These are phyloP conservation scores for Tuta absoluta DNA, from an alignment of 2,888 invertebrate species.

Conservation along the genomic window DNA sequence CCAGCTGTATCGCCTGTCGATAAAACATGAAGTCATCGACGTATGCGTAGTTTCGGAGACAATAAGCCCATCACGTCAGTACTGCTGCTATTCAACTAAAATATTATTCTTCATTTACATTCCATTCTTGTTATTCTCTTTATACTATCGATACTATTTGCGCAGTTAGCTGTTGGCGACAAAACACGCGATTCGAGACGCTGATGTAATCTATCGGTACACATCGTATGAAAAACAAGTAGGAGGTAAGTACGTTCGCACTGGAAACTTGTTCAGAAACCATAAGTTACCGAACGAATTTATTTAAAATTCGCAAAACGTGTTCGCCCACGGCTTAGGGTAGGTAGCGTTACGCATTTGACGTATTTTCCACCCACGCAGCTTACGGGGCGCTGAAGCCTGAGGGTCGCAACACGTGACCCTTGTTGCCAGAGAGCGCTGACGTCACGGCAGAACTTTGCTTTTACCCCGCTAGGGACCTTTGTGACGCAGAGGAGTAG, in stretches of 20 bases:
- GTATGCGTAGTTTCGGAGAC: conserved; percentile 39
- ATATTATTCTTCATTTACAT: conserved; percentile 42
- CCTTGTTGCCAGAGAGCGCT: conserved; percentile 43
- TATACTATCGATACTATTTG: conserved; percentile 62
- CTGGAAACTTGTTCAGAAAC: not conserved
- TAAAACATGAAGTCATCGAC: conserved; percentile 64
- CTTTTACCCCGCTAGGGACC: conserved; percentile 40
- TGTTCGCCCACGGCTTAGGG: conserved; percentile 42
- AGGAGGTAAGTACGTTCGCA: conserved; percentile 31
- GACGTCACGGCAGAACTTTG: conserved; percentile 63
- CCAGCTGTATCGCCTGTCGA: conserved; percentile 51
- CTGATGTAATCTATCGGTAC: conserved; percentile 57
- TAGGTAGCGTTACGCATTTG: conserved; percentile 46
- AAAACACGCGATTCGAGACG: conserved; percentile 42
- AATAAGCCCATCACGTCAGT: conserved; percentile 55
- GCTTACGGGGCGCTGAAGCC: conserved; percentile 36
- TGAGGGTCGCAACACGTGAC: conserved; percentile 51
- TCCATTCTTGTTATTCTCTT: conserved; percentile 60
- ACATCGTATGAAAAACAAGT: conserved; percentile 27
- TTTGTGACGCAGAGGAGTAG: conserved; percentile 47
- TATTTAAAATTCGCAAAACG: conserved; percentile 44
- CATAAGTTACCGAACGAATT: conserved; percentile 32
- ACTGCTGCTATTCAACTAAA: conserved; percentile 47
- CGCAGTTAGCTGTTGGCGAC: conserved; percentile 57
- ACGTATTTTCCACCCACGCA: conserved; percentile 51